Percentiles rank a stretch among this genome's conserved stretches.
These are phyloP conservation scores for Prunella himalayana DNA, from an alignment of 2,113 vertebrate genomes.

Conservation along the genomic window DNA sequence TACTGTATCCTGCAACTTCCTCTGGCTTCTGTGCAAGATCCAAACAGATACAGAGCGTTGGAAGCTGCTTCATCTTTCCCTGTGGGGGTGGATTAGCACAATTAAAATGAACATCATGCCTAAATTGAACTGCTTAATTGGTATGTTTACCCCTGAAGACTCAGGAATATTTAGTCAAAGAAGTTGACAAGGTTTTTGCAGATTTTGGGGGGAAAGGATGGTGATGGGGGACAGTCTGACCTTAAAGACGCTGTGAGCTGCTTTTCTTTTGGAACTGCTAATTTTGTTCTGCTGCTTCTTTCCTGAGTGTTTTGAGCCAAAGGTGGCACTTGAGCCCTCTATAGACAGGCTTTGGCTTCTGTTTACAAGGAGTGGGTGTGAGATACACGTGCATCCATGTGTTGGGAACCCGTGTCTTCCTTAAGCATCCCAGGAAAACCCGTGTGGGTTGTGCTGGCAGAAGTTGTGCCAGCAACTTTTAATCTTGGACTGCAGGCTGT, in stretches of 20 bases:
- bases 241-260: not conserved
- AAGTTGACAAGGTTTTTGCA: constrained; percentile 1
- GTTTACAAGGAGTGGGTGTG: not conserved
- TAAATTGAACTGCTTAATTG: constrained; percentile 68
- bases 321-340: not conserved
- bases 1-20: constrained; percentile 64
- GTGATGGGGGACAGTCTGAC: not conserved
- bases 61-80: constrained; percentile 55
- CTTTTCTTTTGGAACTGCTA: not conserved
- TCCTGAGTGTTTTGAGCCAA: not conserved
- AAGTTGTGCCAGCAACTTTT: not conserved
- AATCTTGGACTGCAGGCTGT: not conserved
- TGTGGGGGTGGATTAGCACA: constrained; percentile 62
- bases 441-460: not conserved
- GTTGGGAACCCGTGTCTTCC: not conserved
- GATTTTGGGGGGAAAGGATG: not conserved
- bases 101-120: constrained; percentile 70
- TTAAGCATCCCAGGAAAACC: not conserved
- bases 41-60: constrained; percentile 54
- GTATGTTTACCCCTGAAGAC: constrained; percentile 55
- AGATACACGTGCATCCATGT: not conserved
- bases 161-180: constrained; percentile 43
- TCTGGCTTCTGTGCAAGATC: constrained; percentile 58
- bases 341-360: not conserved
- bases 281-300: not conserved